Conservation (phyloP, 1,140 invertebrate species). For the Tigriopus japonicus region DNA sequence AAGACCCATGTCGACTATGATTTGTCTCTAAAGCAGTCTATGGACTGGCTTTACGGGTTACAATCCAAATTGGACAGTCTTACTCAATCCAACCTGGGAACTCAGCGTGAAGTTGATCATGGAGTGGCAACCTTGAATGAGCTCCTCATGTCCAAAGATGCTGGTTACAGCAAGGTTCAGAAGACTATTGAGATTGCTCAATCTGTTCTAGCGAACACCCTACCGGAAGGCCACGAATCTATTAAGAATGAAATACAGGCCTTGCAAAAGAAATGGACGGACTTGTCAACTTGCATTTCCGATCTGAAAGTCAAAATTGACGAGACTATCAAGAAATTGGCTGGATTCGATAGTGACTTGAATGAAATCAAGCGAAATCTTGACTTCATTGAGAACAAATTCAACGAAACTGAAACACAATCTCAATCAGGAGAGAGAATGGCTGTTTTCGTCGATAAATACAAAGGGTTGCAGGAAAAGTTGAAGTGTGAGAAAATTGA, state of each 20-base stretch:
- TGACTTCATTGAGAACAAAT: conserved; percentile 46
- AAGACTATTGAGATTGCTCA: conserved; percentile 69
- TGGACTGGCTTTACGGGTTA: conserved; percentile 62
- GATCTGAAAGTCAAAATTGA: conserved; percentile 56
- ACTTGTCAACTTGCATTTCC: conserved; percentile 62
- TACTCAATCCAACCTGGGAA: conserved; percentile 53
- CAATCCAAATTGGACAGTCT: conserved; percentile 64
- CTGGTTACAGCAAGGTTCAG: conserved; percentile 69
- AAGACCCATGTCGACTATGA: conserved; percentile 71
- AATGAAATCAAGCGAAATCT: conserved; percentile 63
- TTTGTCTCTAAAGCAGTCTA: conserved; percentile 52
- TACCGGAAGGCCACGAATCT: conserved; percentile 58
- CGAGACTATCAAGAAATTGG: conserved; percentile 72
- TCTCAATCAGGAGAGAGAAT: conserved; percentile 58
- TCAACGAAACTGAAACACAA: conserved; percentile 51
- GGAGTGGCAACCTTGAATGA: conserved; percentile 69
- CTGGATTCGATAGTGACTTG: conserved; percentile 66
- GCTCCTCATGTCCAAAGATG: conserved; percentile 65
- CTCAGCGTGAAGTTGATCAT: conserved; percentile 61
- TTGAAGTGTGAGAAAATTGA: conserved; percentile 75
- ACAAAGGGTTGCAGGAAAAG: conserved; percentile 69
- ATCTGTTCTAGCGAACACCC: conserved; percentile 76
- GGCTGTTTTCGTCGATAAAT: conserved; percentile 56
- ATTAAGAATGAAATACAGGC: conserved; percentile 63
- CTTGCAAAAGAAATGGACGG: conserved; percentile 75